Conservation (phyloP, 2,797 vertebrate genomes). For the Eidolon dupreanum region DNA sequence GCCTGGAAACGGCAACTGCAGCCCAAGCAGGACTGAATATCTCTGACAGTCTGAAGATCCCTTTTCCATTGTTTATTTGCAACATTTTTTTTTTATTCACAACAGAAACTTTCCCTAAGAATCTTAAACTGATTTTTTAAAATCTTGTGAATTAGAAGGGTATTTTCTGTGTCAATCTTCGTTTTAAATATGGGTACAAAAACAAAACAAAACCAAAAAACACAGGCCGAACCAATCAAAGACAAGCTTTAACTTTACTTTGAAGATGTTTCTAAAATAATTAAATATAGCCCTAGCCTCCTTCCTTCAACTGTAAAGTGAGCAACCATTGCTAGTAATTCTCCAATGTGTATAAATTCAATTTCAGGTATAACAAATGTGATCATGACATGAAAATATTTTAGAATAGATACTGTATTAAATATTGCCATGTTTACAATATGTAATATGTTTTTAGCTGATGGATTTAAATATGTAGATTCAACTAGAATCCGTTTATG, state of each 20-base stretch:
- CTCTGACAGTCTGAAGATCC: conserved; percentile 93
- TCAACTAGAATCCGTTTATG: conserved; percentile 81
- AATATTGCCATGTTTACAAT: conserved; percentile 88
- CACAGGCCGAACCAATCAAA: conserved; percentile 85
- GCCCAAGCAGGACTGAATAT: conserved; percentile 94
- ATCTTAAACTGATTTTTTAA: conserved; percentile 85
- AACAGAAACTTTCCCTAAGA: conserved; percentile 85
- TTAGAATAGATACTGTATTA: conserved; percentile 88
- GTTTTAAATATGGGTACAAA: conserved; percentile 80
- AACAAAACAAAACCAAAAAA: conserved; percentile 29
- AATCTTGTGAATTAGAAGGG: conserved; percentile 83
- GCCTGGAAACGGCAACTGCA: conserved; percentile 98
- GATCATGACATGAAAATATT: conserved; percentile 86
- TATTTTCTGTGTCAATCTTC: conserved; percentile 85
- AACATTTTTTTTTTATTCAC: conserved; percentile 88
- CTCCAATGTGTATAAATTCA: conserved; percentile 84
- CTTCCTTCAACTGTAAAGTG: conserved; percentile 79
- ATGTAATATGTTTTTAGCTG: conserved; percentile 83
- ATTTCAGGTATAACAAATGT: conserved; percentile 85
- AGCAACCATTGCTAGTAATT: conserved; percentile 84
- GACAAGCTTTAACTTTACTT: conserved; percentile 91
- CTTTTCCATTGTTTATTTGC: conserved; percentile 98
- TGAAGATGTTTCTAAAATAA: conserved; percentile 85
- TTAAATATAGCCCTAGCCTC: conserved; percentile 79
- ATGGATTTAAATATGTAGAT: conserved; percentile 84